Percentiles rank a stretch among this genome's conserved stretches.
phyloP scores from a whole-genome alignment of 2,888 invertebrate genomes.

The Drosophila leonis region DNA sequence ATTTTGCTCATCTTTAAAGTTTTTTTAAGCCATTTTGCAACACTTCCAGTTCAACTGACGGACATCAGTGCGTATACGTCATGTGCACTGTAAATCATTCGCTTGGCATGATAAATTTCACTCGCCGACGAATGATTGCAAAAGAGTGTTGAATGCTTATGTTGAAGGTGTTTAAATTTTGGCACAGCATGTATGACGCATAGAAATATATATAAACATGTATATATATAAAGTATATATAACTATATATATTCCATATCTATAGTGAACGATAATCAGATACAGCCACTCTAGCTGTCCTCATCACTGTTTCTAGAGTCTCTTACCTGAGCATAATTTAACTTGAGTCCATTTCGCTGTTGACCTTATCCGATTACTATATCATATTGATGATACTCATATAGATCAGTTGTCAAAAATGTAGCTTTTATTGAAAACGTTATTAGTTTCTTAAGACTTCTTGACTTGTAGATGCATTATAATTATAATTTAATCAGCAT shows the following conservation, averaged over 20 bases:
- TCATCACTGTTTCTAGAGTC: too few relatives aligned
- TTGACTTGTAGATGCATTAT: neutral
- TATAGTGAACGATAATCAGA: too few relatives aligned
- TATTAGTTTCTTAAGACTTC: neutral
- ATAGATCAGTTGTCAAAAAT: neutral
- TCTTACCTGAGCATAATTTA: too few relatives aligned
- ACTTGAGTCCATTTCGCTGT: too few relatives aligned
- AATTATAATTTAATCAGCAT: neutral
- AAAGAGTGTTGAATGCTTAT: neutral
- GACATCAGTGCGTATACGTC: constrained; percentile 53
- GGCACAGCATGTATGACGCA: neutral
- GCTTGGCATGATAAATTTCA: constrained; percentile 55
- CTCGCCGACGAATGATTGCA: constrained; percentile 3
- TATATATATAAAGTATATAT: neutral
- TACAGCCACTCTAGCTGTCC: too few relatives aligned
- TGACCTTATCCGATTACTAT: too few relatives aligned
- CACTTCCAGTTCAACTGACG: constrained; percentile 15
- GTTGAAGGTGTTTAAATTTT: neutral
- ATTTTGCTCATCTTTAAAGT: neutral
- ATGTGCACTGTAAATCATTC: constrained; percentile 51
- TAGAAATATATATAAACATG: neutral
- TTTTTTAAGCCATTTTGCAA: neutral
- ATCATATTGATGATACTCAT: neutral
- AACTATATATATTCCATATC: neutral
- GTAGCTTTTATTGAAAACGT: too few relatives aligned